Percentiles rank a stretch among this genome's conserved stretches.
Conservation (phyloP, 2,797 vertebrate species). For the Danio jaintianensis region DNA sequence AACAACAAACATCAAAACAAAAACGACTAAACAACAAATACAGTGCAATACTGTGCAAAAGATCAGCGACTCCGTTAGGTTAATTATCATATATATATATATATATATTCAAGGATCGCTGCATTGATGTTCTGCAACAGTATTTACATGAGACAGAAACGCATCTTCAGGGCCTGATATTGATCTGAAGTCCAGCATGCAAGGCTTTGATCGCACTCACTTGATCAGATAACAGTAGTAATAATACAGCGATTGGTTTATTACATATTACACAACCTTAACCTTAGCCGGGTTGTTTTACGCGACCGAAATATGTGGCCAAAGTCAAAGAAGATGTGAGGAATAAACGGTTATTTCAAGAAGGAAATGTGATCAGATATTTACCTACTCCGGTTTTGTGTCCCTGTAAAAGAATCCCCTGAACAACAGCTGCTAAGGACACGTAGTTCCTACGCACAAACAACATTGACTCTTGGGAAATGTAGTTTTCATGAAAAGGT, state of each 20-base stretch:
- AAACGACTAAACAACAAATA: background rate
- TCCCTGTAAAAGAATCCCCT: constrained; percentile 31
- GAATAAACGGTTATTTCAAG: constrained; percentile 9
- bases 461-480: constrained; percentile 13
- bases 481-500: constrained; percentile 31
- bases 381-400: constrained; percentile 47
- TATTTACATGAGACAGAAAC: background rate
- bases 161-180: background rate
- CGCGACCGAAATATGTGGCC: background rate
- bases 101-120: background rate
- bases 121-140: background rate
- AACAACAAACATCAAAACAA: background rate
- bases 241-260: background rate
- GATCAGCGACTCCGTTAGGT: background rate
- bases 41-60: background rate
- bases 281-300: background rate
- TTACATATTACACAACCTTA: background rate
- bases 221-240: background rate
- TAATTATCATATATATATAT: background rate
- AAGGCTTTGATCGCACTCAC: constrained; percentile 18
- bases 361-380: constrained; percentile 39
- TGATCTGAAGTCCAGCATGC: constrained; percentile 16
- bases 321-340: background rate
- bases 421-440: background rate
- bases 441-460: constrained; percentile 18